These are phyloP conservation scores for Hydrocynus forskahlii DNA, from an alignment of 2,797 vertebrate genomes.

Conservation along the genomic window DNA sequence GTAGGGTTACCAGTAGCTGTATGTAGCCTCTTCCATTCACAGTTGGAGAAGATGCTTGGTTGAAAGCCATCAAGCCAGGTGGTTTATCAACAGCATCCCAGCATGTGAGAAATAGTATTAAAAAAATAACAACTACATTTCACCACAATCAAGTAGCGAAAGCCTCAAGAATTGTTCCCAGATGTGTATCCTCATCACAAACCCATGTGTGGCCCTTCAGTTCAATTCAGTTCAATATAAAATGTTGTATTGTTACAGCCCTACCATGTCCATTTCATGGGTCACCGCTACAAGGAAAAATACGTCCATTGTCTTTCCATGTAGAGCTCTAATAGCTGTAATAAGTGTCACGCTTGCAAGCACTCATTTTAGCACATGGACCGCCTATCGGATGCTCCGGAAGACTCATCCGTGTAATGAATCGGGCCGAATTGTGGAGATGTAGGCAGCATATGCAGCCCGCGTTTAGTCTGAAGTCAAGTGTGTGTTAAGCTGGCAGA, in stretches of 20 bases:
- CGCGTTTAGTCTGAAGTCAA: slow-evolving; percentile 35
- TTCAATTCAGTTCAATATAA: too few relatives aligned
- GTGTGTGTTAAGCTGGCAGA: slow-evolving; percentile 45
- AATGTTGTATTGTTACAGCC: too few relatives aligned
- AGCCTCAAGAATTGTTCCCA: too few relatives aligned
- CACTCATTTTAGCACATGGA: slow-evolving; percentile 22
- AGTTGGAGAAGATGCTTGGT: too few relatives aligned
- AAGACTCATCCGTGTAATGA: slow-evolving; percentile 26
- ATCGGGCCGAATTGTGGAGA: slow-evolving; percentile 21
- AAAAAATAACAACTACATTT: too few relatives aligned
- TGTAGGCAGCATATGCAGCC: slow-evolving; percentile 39
- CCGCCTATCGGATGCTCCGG: slow-evolving; percentile 21
- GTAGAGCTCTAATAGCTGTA: neutral
- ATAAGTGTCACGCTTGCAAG: neutral
- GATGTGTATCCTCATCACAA: neutral
- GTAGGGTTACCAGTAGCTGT: too few relatives aligned
- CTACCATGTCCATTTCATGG: slow-evolving; percentile 1
- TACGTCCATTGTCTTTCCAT: neutral
- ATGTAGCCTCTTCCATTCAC: too few relatives aligned
- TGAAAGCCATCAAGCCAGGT: too few relatives aligned
- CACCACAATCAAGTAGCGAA: too few relatives aligned
- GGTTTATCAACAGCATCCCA: too few relatives aligned
- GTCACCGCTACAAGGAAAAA: neutral
- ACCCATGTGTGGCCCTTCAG: too few relatives aligned
- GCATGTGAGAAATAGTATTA: too few relatives aligned